Conservation (phyloP, 2,888 invertebrate species). For the Athalia circularis region DNA sequence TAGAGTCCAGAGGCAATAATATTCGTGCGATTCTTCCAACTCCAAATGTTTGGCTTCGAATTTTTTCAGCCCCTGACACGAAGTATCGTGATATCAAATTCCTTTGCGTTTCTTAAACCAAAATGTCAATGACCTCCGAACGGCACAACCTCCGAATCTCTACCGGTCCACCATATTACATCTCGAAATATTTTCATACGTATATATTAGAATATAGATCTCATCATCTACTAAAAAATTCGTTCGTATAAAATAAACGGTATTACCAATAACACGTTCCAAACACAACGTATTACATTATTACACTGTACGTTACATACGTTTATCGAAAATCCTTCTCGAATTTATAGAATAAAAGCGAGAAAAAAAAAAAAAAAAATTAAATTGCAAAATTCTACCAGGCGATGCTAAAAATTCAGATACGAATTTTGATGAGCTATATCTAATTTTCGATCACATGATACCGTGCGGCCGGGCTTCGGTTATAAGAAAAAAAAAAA, state of each 20-base stretch:
- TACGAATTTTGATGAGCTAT: too few relatives aligned
- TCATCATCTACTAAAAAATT: too few relatives aligned
- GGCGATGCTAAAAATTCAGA: neutral
- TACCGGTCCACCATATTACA: slow-evolving; percentile 4
- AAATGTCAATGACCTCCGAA: slow-evolving; percentile 17
- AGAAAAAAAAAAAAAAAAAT: neutral
- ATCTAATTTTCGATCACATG: too few relatives aligned
- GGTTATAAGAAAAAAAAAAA: too few relatives aligned
- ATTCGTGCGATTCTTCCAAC: slow-evolving; percentile 10
- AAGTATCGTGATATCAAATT: slow-evolving; percentile 22
- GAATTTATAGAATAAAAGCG: neutral
- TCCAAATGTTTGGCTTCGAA: neutral
- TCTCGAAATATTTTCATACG: too few relatives aligned
- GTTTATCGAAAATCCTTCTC: too few relatives aligned
- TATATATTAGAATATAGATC: too few relatives aligned
- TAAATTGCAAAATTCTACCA: neutral
- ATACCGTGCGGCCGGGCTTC: neutral
- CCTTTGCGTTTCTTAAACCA: neutral
- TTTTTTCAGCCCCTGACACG: slow-evolving; percentile 2
- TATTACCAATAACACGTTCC: too few relatives aligned
- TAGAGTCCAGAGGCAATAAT: slow-evolving; percentile 20
- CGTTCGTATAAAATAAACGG: too few relatives aligned
- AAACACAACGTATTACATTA: too few relatives aligned
- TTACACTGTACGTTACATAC: too few relatives aligned
- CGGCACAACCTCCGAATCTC: slow-evolving; percentile 20